Conservation (phyloP, 2,797 vertebrate genomes). For the Loris lydekkerianus region DNA sequence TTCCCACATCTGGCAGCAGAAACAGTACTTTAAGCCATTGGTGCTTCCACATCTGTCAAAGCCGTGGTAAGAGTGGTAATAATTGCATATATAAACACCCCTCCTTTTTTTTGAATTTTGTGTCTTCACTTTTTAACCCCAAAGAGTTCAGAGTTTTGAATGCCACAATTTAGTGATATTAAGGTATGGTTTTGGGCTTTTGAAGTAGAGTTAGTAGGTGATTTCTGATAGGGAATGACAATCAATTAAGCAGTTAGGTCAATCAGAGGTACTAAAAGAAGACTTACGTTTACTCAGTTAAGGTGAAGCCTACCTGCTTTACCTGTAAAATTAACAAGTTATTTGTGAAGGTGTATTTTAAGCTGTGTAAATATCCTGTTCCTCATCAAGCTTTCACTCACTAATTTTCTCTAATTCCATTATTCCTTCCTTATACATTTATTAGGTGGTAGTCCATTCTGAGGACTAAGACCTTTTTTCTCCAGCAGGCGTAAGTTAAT, state of each 20-base stretch:
- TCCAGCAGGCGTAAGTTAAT: background rate
- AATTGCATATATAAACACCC: background rate
- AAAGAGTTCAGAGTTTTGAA: background rate
- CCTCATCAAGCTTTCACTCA: background rate
- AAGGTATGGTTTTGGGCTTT: background rate
- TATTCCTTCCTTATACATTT: background rate
- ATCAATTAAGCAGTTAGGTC: background rate
- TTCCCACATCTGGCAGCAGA: background rate
- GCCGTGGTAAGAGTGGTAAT: background rate
- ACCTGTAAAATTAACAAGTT: background rate
- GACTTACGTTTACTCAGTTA: no score
- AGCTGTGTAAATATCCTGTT: background rate
- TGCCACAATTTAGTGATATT: background rate
- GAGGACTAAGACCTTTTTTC: background rate
- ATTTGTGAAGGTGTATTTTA: background rate
- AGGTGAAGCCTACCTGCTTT: background rate
- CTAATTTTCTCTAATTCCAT: background rate
- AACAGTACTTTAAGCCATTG: background rate
- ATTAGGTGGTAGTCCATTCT: background rate
- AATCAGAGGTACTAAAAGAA: background rate
- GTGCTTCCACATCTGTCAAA: background rate
- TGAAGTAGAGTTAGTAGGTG: background rate
- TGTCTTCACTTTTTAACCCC: background rate
- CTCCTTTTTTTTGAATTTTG: background rate
- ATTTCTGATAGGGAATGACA: background rate